Evolutionary conservation across 2,797 vertebrate genomes (phyloP).

Genomic region (Enteromius argenteus): DNA sequence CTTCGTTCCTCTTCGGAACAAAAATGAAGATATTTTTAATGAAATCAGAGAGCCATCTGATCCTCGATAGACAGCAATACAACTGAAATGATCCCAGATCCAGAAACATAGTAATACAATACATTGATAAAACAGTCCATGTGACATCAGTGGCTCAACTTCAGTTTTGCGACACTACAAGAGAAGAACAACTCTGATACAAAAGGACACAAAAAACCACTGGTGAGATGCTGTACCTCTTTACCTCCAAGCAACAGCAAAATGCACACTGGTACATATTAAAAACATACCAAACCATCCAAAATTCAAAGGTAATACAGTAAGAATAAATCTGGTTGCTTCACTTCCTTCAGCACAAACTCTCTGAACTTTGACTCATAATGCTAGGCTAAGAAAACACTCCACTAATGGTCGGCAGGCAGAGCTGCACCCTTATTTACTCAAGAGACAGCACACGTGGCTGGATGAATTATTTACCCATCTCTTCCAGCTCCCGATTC

Average conservation of each 20-base stretch:
- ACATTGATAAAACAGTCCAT: too few species aligned
- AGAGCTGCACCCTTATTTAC: conserved; percentile 10
- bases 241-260: background rate
- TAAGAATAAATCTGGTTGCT: background rate
- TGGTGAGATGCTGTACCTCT: background rate
- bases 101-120: too few species aligned
- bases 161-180: too few species aligned
- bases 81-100: too few species aligned
- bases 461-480: conserved; percentile 17
- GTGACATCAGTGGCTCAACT: too few species aligned
- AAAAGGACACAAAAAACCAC: conserved; percentile 20
- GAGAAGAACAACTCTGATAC: background rate
- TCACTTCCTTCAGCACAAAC: background rate
- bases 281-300: background rate
- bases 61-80: too few species aligned
- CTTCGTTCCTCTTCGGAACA: too few species aligned
- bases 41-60: too few species aligned
- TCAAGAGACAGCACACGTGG: background rate
- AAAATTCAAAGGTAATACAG: background rate
- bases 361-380: conserved; percentile 24
- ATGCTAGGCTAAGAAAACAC: conserved; percentile 17
- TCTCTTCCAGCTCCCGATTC: conserved; percentile 3
- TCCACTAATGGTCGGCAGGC: background rate
- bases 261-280: conserved; percentile 1
- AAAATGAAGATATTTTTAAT: background rate